Conservation (phyloP, 1,140 invertebrate genomes). For the Lanistes nyassanus region DNA sequence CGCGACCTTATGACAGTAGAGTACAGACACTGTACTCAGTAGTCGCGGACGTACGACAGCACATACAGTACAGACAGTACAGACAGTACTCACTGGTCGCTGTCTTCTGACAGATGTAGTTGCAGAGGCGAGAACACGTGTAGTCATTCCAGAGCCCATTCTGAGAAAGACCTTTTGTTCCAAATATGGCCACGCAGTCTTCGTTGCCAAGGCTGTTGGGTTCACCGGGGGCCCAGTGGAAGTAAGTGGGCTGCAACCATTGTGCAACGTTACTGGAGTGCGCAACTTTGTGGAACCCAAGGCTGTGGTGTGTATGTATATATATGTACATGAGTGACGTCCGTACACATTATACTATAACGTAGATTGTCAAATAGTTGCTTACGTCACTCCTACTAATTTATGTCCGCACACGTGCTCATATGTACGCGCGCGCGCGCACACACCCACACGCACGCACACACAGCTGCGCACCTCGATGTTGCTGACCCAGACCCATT, state of each 20-base stretch:
- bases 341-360: no score
- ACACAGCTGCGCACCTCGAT: neutral
- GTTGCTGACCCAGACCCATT: slow-evolving; percentile 28
- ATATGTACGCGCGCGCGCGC: neutral
- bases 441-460: slow-evolving; percentile 14
- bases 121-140: neutral
- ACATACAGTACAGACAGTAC: neutral
- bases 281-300: no score
- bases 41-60: no score
- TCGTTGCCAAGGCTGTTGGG: slow-evolving; percentile 32
- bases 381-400: neutral
- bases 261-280: no score
- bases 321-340: neutral
- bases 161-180: slow-evolving; percentile 22
- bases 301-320: neutral
- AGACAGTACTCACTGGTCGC: slow-evolving; percentile 29
- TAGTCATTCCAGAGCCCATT: slow-evolving; percentile 38
- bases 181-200: slow-evolving; percentile 35
- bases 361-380: no score
- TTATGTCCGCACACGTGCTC: neutral
- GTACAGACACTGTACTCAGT: no score
- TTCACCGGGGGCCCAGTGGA: slow-evolving; percentile 31
- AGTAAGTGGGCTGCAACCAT: slow-evolving; percentile 19
- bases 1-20: no score
- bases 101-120: slow-evolving; percentile 39